A percentile compares a stretch with the other conserved stretches of the same genome.
Evolutionary conservation across 2,888 invertebrate genomes (phyloP).

Genomic region (Patella ulyssiponensis): DNA sequence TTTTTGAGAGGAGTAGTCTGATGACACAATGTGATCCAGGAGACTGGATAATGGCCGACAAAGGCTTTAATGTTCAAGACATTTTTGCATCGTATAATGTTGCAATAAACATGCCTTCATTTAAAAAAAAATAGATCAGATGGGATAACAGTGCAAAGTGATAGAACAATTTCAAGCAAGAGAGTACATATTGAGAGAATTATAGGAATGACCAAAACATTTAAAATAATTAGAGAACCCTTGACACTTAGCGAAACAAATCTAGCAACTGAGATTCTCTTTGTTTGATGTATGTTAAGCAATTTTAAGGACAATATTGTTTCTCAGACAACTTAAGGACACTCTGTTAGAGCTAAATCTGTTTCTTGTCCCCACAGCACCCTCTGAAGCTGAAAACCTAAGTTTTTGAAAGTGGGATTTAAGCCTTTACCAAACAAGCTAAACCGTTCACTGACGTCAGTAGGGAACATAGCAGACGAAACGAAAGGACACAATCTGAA

Average conservation of each 20-base stretch:
- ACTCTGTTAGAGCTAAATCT: too few relatives aligned
- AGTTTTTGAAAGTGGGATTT: too few relatives aligned
- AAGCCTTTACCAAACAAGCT: too few relatives aligned
- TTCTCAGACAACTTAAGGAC: background rate
- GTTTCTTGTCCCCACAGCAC: too few relatives aligned
- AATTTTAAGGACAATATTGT: background rate
- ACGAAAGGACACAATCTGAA: too few relatives aligned
- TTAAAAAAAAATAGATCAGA: constrained; percentile 38
- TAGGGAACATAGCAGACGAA: too few relatives aligned
- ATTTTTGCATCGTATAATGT: constrained; percentile 36
- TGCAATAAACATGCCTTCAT: constrained; percentile 41
- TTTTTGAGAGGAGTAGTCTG: constrained; percentile 37
- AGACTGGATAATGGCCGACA: constrained; percentile 43
- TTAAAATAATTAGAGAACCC: constrained; percentile 16
- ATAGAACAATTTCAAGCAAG: constrained; percentile 43
- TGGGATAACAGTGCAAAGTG: constrained; percentile 31
- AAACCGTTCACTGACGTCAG: too few relatives aligned
- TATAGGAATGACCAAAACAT: constrained; percentile 23
- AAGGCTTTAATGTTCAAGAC: constrained; percentile 45
- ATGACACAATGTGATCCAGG: constrained; percentile 31
- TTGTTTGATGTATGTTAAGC: background rate
- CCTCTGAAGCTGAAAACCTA: too few relatives aligned
- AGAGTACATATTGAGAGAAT: constrained; percentile 35
- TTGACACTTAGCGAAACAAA: constrained; percentile 13
- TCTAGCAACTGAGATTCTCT: background rate